Conservation (phyloP, 2,888 invertebrate species). For the Strigamia crassipes region DNA sequence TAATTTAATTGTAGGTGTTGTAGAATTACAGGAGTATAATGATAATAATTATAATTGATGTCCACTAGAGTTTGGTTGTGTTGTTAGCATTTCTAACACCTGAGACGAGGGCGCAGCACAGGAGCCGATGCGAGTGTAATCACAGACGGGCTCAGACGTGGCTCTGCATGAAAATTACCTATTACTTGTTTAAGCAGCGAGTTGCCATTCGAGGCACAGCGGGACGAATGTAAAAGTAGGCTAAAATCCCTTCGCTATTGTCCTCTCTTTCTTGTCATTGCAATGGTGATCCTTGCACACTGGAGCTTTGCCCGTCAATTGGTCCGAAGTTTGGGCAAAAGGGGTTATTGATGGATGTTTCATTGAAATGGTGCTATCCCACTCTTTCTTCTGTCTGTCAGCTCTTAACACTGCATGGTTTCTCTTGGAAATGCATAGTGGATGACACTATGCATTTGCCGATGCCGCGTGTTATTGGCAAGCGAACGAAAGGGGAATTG, state of each 20-base stretch:
- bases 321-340: neutral
- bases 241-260: constrained; percentile 12
- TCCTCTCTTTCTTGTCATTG: constrained; percentile 27
- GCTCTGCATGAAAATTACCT: constrained; percentile 23
- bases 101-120: neutral
- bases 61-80: neutral
- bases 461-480: constrained; percentile 17
- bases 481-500: neutral
- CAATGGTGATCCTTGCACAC: constrained; percentile 26
- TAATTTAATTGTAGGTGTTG: too few relatives aligned
- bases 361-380: constrained; percentile 10
- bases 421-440: neutral
- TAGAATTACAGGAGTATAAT: neutral
- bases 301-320: constrained; percentile 17
- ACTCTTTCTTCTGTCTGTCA: neutral
- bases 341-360: constrained; percentile 31
- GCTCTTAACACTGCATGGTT: neutral
- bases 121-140: constrained; percentile 10
- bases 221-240: constrained; percentile 31
- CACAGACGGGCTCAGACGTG: constrained; percentile 25
- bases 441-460: constrained; percentile 16
- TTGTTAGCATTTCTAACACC: neutral
- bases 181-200: constrained; percentile 32
- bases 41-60: neutral
- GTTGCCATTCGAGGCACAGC: constrained; percentile 33